Evolutionary conservation across 2,113 vertebrate species (phyloP), one percentile per base, ranked within the genome.

Genomic region (Thamnophis sirtalis): DNA sequence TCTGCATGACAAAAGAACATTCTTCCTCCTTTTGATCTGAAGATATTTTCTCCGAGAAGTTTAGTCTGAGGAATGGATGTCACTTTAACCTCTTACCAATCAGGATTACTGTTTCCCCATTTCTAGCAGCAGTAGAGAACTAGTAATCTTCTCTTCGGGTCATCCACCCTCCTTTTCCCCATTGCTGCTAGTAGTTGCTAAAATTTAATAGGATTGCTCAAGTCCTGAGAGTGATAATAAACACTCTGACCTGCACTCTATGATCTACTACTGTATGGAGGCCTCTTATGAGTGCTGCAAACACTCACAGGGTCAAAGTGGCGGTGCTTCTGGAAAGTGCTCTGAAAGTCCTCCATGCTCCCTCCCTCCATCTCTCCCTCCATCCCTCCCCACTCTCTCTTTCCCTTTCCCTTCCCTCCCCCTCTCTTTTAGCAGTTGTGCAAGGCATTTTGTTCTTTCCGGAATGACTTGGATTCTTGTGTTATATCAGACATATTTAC

Each of bases 351-450:
- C 33, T 38, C 68, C 0, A 0, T 38, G 63, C 28, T 68, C 60
- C n/a, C 9, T 63, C 4, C n/a, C 9, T 63, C 3, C 5, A 9
- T 28, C 26, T 11, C 26, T 0, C 28, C 3, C 10, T 2, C 10
- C 4, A 3, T 2, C 10, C 2, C 22, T 3, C 7, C 10, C 15
- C 63, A n/a, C n/a, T 33, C 68, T 73, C 24, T n/a, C 26, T 4
- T 1, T 2, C 26, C 3, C 10, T 0, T 9, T 1, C 56, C 3
- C 7, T 3, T 2, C 58, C 17, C 24, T 9, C 17, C 24, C 60
- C 0, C 2, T 38, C 33, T 19, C 17, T 19, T 33, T 80, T 21
- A 80, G 17, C 73, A 80, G 33, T 19, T 80, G 6, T 43, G 7
- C 73, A 80, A 80, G 7, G 33, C 15, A 80, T 80, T 80, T 80